Evolutionary conservation across 2,888 invertebrate species (phyloP).

Genomic region (Heliconius cydno): DNA sequence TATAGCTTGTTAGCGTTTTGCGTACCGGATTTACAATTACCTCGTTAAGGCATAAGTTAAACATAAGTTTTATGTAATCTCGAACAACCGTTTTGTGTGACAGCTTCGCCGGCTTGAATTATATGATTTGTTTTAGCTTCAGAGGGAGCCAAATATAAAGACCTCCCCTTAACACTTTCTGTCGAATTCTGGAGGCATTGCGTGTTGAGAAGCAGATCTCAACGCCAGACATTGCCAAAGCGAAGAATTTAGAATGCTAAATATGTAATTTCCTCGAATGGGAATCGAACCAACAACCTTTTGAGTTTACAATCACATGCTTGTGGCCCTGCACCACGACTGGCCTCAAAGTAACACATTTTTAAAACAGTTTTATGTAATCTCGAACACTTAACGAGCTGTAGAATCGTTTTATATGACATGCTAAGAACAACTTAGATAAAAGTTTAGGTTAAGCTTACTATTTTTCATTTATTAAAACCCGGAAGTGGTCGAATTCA

Average conservation of each 20-base stretch:
- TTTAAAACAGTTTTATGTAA: conserved; percentile 34
- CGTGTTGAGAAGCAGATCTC: too few relatives aligned
- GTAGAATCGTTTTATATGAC: conserved; percentile 29
- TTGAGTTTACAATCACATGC: too few relatives aligned
- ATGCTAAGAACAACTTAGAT: background rate
- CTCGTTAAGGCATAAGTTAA: conserved; percentile 37
- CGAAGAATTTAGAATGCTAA: too few relatives aligned
- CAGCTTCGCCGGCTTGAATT: background rate
- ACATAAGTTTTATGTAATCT: conserved; percentile 35
- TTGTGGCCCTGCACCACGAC: too few relatives aligned
- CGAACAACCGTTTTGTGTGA: conserved; percentile 39
- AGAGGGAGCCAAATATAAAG: too few relatives aligned
- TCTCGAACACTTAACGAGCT: conserved; percentile 21
- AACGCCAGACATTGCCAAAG: too few relatives aligned
- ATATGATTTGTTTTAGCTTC: too few relatives aligned
- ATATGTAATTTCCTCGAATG: too few relatives aligned
- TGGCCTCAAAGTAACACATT: conserved; percentile 27
- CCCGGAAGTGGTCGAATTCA: background rate
- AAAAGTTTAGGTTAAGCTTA: too few relatives aligned
- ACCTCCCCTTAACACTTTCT: too few relatives aligned
- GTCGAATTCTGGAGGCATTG: too few relatives aligned
- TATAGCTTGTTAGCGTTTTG: conserved; percentile 47
- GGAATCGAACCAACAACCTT: too few relatives aligned
- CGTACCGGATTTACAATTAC: conserved; percentile 47
- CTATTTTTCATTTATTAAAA: background rate